Percentiles rank a stretch among this genome's conserved stretches.
phyloP scores from a whole-genome alignment of 2,888 invertebrate genomes.

The Nomada goodeniana region DNA sequence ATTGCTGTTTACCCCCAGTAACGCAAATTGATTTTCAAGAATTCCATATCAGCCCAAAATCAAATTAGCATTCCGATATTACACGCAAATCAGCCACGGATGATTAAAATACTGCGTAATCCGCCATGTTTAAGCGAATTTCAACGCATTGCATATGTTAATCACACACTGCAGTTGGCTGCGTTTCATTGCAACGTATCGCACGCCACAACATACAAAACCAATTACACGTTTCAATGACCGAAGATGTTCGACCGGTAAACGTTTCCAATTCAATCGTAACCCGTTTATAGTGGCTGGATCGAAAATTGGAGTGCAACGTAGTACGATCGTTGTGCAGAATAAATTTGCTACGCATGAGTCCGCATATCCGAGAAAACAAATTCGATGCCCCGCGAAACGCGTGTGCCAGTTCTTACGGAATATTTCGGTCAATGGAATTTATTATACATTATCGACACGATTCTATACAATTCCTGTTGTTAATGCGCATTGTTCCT shows the following conservation, averaged over 20 bases:
- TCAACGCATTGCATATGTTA: slow-evolving; percentile 53
- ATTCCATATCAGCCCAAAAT: slow-evolving; percentile 8
- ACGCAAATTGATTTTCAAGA: slow-evolving; percentile 20
- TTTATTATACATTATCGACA: no score
- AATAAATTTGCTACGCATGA: slow-evolving; percentile 42
- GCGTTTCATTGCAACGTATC: slow-evolving; percentile 29
- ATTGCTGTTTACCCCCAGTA: neutral
- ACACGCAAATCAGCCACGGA: slow-evolving; percentile 30
- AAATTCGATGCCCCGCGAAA: neutral
- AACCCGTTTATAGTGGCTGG: slow-evolving; percentile 52
- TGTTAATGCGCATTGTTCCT: no score
- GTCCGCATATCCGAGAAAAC: slow-evolving; percentile 16
- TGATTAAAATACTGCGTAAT: slow-evolving; percentile 40
- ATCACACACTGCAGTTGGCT: slow-evolving; percentile 36
- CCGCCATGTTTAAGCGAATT: slow-evolving; percentile 47
- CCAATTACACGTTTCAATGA: slow-evolving; percentile 58
- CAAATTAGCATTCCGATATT: slow-evolving; percentile 31
- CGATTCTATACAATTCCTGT: no score
- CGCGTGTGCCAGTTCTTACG: neutral
- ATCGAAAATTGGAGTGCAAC: slow-evolving; percentile 51
- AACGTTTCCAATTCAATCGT: slow-evolving; percentile 57
- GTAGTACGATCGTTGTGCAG: slow-evolving; percentile 43
- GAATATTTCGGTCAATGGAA: neutral
- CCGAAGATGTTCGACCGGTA: slow-evolving; percentile 50
- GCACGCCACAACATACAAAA: slow-evolving; percentile 52